Percentiles rank a stretch among this genome's conserved stretches.
Evolutionary conservation across 1,140 invertebrate species (phyloP).

Genomic region (Aleiodes sp.): DNA sequence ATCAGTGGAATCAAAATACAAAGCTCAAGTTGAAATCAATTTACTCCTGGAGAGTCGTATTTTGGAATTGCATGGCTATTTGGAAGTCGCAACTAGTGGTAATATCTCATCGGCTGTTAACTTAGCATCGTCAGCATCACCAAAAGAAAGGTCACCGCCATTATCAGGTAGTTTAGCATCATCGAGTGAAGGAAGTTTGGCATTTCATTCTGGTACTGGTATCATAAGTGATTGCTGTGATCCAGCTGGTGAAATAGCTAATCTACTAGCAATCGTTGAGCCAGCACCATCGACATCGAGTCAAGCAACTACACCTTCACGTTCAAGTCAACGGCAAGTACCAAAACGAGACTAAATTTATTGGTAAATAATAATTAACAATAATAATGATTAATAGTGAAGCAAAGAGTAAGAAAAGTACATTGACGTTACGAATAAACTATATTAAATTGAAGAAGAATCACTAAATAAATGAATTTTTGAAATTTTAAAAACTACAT

Average conservation of each 20-base stretch:
- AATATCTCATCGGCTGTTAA: slow-evolving; percentile 43
- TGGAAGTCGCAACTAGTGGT: slow-evolving; percentile 56
- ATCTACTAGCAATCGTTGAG: slow-evolving; percentile 63
- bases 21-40: slow-evolving; percentile 74
- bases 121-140: slow-evolving; percentile 57
- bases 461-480: slow-evolving; percentile 11
- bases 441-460: slow-evolving; percentile 11
- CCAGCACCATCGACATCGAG: slow-evolving; percentile 44
- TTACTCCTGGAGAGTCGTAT: slow-evolving; percentile 74
- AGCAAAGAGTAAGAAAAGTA: background rate
- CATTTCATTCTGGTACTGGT: slow-evolving; percentile 56
- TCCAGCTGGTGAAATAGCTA: slow-evolving; percentile 60
- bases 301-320: slow-evolving; percentile 47
- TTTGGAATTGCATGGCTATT: slow-evolving; percentile 70
- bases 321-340: slow-evolving; percentile 34
- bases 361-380: no score
- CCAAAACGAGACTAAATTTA: slow-evolving; percentile 17
- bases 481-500: slow-evolving; percentile 15
- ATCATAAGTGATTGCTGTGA: slow-evolving; percentile 62
- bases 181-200: slow-evolving; percentile 62
- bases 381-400: slow-evolving; percentile 1
- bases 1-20: slow-evolving; percentile 78
- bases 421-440: slow-evolving; percentile 3
- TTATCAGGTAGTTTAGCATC: slow-evolving; percentile 62
- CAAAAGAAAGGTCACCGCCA: slow-evolving; percentile 62